phyloP scores from a whole-genome alignment of 2,113 vertebrate genomes.

The Trichomycterus rosablanca region DNA sequence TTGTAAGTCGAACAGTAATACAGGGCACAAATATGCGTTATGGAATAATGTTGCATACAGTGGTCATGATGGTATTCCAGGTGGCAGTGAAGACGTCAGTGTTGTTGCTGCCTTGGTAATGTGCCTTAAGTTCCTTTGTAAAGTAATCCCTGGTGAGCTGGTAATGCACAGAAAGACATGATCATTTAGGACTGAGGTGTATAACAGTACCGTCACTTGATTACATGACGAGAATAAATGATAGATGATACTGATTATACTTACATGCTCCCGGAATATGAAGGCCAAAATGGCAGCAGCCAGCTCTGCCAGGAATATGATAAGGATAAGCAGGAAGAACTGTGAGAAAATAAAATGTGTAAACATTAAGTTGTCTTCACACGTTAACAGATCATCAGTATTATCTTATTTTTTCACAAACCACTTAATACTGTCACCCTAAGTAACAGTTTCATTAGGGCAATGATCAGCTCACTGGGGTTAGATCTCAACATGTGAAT shows the following conservation, averaged over 20 bases:
- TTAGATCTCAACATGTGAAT: too few species aligned
- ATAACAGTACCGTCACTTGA: neutral
- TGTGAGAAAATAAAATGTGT: constrained; percentile 50
- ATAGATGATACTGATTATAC: constrained; percentile 63
- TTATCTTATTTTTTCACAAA: too few species aligned
- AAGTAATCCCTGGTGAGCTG: constrained; percentile 90
- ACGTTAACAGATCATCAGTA: too few species aligned
- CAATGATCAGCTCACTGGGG: too few species aligned
- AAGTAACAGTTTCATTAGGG: too few species aligned
- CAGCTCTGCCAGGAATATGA: constrained; percentile 91
- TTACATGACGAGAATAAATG: neutral
- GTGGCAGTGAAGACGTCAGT: constrained; percentile 81
- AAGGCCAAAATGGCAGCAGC: constrained; percentile 89
- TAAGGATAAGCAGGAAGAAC: constrained; percentile 93
- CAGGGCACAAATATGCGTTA: neutral
- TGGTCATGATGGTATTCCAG: constrained; percentile 92
- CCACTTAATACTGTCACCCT: too few species aligned
- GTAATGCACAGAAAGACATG: constrained; percentile 30
- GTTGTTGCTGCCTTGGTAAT: constrained; percentile 81
- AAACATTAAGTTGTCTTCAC: too few species aligned
- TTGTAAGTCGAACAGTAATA: neutral
- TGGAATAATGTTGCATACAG: constrained; percentile 62
- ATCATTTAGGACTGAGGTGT: neutral
- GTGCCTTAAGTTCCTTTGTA: constrained; percentile 81
- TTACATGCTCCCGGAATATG: constrained; percentile 88